Evolutionary conservation across 1,140 invertebrate genomes (phyloP), one percentile per base, ranked within the genome.

Genomic region (Diorhabda sublineata): DNA sequence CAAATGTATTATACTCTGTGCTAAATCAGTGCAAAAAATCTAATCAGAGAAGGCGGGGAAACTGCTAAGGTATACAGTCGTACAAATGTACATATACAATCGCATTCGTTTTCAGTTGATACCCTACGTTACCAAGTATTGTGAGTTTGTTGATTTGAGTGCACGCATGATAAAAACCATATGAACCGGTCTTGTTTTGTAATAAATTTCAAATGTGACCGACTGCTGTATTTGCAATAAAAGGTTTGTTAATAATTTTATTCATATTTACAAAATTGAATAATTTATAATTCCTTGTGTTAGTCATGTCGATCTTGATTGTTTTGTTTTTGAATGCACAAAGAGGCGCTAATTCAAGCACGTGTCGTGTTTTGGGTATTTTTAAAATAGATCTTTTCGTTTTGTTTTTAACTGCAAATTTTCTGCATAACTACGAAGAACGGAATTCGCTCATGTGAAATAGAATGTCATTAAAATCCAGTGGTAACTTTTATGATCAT

Each of bases 141-240:
- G 2, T 52, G 47, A 52, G 47, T 52, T 64, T 64, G 45, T 64
- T 11, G 63, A 64, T 64, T 52, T 56, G n/a, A 52, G 63, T 64
- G 63, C 45, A 57, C 41, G 42, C 63, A 42, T 56, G 45, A 11
- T 41, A 41, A 52, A 26, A 26, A 26, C 26, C 26, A 52, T 52
- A n/a, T 56, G 11, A 64, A 57, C 41, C 42, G 45, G 63, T 64
- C 61, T 42, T 64, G 63, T 64, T 57, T 64, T 64, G 63, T 45
- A 64, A 64, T 26, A 64, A 64, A 64, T 42, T 42, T 64, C 26
- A 64, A 52, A 64, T 57, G 63, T 64, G 45, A 8, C 11, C 56
- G 9, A 62, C 43, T 62, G 61, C 45, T 6, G 45, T 43, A 64
- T 64, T 45, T 57, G 45, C 63, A 64, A 64, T 64, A 64, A 64